Percentiles rank a stretch among this genome's conserved stretches.
These are phyloP conservation scores for Pituophis catenifer DNA, from an alignment of 2,113 vertebrate species.

Conservation along the genomic window DNA sequence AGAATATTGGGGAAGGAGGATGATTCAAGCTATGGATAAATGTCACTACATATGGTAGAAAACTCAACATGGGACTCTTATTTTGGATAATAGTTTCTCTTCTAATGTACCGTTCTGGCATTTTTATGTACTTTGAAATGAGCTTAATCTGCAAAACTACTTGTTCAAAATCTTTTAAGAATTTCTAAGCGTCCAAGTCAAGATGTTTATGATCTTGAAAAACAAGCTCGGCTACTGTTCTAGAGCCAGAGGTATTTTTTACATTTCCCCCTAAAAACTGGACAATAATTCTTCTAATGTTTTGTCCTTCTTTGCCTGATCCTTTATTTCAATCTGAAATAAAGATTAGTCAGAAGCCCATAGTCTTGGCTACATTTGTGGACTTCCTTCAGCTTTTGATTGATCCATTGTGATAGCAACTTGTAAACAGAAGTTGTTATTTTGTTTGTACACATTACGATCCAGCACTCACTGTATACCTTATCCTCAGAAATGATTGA, in stretches of 20 bases:
- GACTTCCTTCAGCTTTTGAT: not conserved
- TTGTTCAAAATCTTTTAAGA: not conserved
- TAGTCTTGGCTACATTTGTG: not conserved
- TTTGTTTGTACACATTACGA: not conserved
- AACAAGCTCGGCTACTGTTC: not conserved
- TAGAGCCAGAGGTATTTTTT: not conserved
- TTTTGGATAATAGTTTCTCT: not conserved
- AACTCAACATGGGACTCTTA: not conserved
- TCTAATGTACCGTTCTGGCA: not conserved
- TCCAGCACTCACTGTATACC: not conserved
- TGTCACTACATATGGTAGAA: not conserved
- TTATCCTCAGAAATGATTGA: not conserved
- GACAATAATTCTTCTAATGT: not conserved
- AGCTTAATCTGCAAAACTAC: not conserved
- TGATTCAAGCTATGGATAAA: not conserved
- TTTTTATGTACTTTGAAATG: not conserved
- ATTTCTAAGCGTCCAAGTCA: not conserved
- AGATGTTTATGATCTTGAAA: not conserved
- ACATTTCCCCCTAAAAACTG: not conserved
- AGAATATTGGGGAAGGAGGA: not conserved
- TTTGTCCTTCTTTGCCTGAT: not conserved
- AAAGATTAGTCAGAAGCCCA: not conserved
- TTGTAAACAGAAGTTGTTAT: not conserved
- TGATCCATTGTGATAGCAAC: not conserved
- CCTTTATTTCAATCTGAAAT: not conserved